Percentiles rank a stretch among this genome's conserved stretches.
phyloP scores from a whole-genome alignment of 2,888 invertebrate genomes.

The Frankliniella intonsa region DNA sequence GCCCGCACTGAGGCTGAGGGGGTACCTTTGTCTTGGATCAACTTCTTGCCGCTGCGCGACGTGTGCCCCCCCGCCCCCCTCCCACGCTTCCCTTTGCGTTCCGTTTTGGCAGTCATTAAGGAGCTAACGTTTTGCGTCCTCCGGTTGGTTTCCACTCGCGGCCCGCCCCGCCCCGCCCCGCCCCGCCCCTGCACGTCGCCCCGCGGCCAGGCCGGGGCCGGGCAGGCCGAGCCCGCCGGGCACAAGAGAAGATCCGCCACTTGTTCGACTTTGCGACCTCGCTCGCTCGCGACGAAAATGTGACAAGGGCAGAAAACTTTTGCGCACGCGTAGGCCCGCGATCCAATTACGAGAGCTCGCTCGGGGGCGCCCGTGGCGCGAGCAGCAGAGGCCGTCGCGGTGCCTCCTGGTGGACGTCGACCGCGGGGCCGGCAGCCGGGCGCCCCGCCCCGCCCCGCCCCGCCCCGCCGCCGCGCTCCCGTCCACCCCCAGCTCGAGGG shows the following conservation, averaged over 20 bases:
- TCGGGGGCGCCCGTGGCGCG: too few species aligned
- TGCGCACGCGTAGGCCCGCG: too few species aligned
- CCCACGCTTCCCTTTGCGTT: not conserved
- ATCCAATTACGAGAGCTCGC: too few species aligned
- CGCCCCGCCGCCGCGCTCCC: not conserved
- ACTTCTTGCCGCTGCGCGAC: not conserved
- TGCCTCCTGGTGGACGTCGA: too few species aligned
- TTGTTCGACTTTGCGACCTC: too few species aligned
- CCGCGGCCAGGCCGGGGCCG: too few species aligned
- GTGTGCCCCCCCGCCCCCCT: not conserved
- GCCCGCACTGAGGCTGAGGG: not conserved
- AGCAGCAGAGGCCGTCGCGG: too few species aligned
- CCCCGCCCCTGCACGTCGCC: not conserved
- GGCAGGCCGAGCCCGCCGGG: too few species aligned
- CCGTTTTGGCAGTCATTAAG: not conserved
- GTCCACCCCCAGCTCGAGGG: not conserved
- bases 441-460: not conserved
- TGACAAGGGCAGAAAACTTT: too few species aligned
- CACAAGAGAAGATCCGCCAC: too few species aligned
- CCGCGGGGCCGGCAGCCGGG: too few species aligned
- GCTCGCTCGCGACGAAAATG: too few species aligned
- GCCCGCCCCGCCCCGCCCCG: not conserved
- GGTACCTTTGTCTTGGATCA: conserved; percentile 24
- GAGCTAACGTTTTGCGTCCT: not conserved
- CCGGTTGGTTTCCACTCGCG: not conserved